Conservation (phyloP, 1,140 invertebrate genomes). For the Papilio machaon region DNA sequence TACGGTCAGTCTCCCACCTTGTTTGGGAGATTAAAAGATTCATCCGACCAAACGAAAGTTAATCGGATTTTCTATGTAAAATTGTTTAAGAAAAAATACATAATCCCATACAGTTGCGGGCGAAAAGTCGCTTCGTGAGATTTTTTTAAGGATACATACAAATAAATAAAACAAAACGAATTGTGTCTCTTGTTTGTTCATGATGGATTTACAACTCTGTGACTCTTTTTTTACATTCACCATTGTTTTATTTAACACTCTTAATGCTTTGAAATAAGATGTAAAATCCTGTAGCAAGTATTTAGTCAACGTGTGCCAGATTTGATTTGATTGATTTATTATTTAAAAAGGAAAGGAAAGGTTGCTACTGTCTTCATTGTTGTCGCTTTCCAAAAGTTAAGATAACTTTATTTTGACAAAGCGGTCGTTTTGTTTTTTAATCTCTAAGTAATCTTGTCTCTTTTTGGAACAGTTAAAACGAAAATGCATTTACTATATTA, state of each 20-base stretch:
- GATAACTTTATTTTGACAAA: constrained; percentile 41
- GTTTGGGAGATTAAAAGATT: constrained; percentile 54
- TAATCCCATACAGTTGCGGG: constrained; percentile 66
- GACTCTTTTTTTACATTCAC: constrained; percentile 52
- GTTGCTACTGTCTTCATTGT: constrained; percentile 54
- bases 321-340: constrained; percentile 58
- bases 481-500: not conserved
- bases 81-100: constrained; percentile 57
- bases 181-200: constrained; percentile 52
- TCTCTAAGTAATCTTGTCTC: constrained; percentile 12
- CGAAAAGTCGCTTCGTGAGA: constrained; percentile 47
- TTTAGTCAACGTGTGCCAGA: constrained; percentile 41
- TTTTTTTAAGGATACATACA: constrained; percentile 43
- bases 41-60: constrained; percentile 58
- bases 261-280: constrained; percentile 43
- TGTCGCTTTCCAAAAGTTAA: constrained; percentile 45
- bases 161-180: constrained; percentile 42
- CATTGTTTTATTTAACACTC: constrained; percentile 48
- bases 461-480: not conserved
- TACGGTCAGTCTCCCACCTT: constrained; percentile 52
- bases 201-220: constrained; percentile 65
- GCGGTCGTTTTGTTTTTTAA: constrained; percentile 41
- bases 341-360: constrained; percentile 42
- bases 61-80: constrained; percentile 74
- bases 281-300: constrained; percentile 43